Base-by-base conservation (phyloP, 23 tunicate species). In the Halocynthia roretzi region DNA sequence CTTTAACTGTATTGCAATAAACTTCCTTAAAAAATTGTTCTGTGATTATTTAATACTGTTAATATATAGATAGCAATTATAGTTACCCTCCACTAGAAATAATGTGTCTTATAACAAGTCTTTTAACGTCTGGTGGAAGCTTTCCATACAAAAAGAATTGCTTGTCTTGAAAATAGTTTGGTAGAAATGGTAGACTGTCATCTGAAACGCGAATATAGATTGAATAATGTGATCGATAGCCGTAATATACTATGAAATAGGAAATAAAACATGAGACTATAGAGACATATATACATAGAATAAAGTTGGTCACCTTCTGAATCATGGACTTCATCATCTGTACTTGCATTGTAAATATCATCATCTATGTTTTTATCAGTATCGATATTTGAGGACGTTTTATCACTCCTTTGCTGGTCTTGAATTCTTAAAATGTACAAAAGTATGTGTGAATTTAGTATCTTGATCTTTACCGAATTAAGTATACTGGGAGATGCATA, bases 31-130 rank as follows among this genome's bases (percentile, higher is more conserved):
- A 56, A 58, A 58, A 58, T 58, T 58, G 63, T 1, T 58, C 17
- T 14, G n/a, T 58, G 63, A 31, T 31, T 31, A 0, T 31, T 31
- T 4, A 31, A 31, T 21, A 17, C 5, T 49, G 56, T 10, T 49
- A 71, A 49, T 10, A 71, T 14, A 10, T 21, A 50, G 2, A 71
- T 15, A 71, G 18, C 15, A 71, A 12, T 0, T 10, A 20, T 11
- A 44, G 75, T 53, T 62, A 85, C 90, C 90, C 90, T n/a, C 71
- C 84, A 54, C 90, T 80, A n/a, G 90, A 75, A 53, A 85, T 22
- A 21, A 85, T 85, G 66, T 80, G 84, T 8, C 90, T 71, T 50
- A 44, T 61, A 10, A 80, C 5, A 57, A 85, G 8, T 62, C 86
- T 54, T 61, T 61, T 73, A 8, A 77, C 49, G 54, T 23, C 81